These are phyloP conservation scores for Heterotilapia buettikoferi DNA, from an alignment of 2,113 vertebrate genomes.

Conservation along the genomic window DNA sequence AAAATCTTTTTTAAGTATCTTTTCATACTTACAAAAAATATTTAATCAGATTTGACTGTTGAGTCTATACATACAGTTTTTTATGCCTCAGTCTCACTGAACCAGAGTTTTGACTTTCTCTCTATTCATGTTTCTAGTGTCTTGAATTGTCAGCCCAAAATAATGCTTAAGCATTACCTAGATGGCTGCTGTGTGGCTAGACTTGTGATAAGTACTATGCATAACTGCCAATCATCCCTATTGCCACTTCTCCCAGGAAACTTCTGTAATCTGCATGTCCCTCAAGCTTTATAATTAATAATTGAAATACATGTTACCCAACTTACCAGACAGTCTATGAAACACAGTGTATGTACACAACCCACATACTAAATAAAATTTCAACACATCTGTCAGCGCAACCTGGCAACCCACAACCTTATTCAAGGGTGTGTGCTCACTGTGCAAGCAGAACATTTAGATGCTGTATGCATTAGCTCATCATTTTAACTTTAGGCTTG, in stretches of 20 bases:
- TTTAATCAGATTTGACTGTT: background rate
- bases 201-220: background rate
- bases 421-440: background rate
- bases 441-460: background rate
- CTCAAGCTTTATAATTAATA: background rate
- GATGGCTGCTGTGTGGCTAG: background rate
- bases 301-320: background rate
- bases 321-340: background rate
- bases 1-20: background rate
- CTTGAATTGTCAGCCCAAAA: background rate
- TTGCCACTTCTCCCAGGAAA: background rate
- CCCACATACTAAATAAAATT: background rate
- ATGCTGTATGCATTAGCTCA: background rate
- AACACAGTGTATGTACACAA: background rate
- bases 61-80: background rate
- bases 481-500: background rate
- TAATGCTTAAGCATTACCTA: background rate
- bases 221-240: background rate
- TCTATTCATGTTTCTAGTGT: background rate
- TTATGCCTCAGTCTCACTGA: background rate
- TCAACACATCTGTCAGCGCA: background rate
- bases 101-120: background rate
- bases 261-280: background rate
- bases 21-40: background rate
- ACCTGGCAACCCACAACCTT: background rate